phyloP scores from a whole-genome alignment of 2,888 invertebrate species.

The Mythimna loreyi region DNA sequence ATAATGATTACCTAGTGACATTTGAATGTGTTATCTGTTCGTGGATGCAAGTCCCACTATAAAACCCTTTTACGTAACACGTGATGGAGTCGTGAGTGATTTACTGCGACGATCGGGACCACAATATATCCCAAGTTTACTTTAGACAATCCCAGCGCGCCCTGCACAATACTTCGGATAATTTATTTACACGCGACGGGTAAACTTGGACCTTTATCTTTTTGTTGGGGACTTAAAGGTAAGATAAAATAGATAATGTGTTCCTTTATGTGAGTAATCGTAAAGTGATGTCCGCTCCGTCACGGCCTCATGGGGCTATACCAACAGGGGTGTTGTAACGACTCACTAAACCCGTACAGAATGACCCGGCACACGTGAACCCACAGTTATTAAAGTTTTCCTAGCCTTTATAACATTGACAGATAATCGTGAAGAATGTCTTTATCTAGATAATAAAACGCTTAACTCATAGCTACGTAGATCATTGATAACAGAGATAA shows the following conservation, averaged over 20 bases:
- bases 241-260: constrained; percentile 88
- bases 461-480: constrained; percentile 64
- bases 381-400: constrained; percentile 61
- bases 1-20: constrained; percentile 65
- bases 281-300: constrained; percentile 75
- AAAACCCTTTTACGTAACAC: constrained; percentile 84
- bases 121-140: constrained; percentile 84
- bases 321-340: constrained; percentile 53
- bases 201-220: constrained; percentile 87
- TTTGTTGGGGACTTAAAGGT: constrained; percentile 85
- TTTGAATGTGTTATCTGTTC: constrained; percentile 80
- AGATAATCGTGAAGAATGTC: constrained; percentile 71
- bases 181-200: constrained; percentile 87
- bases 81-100: constrained; percentile 82
- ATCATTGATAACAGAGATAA: constrained; percentile 69
- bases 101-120: constrained; percentile 78
- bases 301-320: constrained; percentile 80
- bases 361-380: constrained; percentile 53
- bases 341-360: constrained; percentile 51
- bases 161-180: constrained; percentile 82
- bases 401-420: constrained; percentile 65
- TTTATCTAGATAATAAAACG: constrained; percentile 74
- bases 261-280: constrained; percentile 85
- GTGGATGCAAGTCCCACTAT: constrained; percentile 77
- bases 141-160: constrained; percentile 81